Evolutionary conservation across 2,888 invertebrate species (phyloP).

Genomic region (Sarcophaga carnaria): DNA sequence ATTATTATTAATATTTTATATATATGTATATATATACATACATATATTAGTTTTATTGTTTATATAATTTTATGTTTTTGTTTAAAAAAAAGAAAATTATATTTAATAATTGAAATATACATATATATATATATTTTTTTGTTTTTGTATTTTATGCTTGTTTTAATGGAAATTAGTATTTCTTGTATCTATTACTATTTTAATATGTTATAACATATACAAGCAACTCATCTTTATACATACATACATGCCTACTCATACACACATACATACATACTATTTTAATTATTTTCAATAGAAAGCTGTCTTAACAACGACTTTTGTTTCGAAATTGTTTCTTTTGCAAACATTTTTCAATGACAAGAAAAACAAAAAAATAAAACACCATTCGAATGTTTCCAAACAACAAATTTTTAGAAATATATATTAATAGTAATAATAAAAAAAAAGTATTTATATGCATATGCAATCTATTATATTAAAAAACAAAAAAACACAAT

Average conservation of each 20-base stretch:
- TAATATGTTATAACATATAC: background rate
- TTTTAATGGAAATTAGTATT: constrained; percentile 8
- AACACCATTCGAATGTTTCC: constrained; percentile 18
- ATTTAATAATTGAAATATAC: constrained; percentile 32
- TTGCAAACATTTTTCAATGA: background rate
- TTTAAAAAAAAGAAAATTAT: constrained; percentile 15
- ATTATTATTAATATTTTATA: background rate
- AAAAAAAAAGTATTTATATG: constrained; percentile 46
- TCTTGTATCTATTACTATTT: no score
- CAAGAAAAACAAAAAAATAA: background rate
- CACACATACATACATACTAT: background rate
- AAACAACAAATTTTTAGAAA: constrained; percentile 24
- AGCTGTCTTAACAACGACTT: constrained; percentile 52
- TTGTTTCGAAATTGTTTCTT: constrained; percentile 23
- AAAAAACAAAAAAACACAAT: constrained; percentile 1
- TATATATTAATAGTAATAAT: constrained; percentile 8
- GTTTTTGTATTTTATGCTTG: background rate
- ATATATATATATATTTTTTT: constrained; percentile 8
- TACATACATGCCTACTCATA: background rate
- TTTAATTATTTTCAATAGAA: constrained; percentile 7
- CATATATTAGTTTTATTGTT: background rate
- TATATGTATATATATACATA: no score
- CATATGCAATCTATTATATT: constrained; percentile 47
- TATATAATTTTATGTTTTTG: constrained; percentile 48
- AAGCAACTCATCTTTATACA: background rate